Evolutionary conservation across 2,797 vertebrate species (phyloP).

Genomic region (Odontamblyopus rebecca): DNA sequence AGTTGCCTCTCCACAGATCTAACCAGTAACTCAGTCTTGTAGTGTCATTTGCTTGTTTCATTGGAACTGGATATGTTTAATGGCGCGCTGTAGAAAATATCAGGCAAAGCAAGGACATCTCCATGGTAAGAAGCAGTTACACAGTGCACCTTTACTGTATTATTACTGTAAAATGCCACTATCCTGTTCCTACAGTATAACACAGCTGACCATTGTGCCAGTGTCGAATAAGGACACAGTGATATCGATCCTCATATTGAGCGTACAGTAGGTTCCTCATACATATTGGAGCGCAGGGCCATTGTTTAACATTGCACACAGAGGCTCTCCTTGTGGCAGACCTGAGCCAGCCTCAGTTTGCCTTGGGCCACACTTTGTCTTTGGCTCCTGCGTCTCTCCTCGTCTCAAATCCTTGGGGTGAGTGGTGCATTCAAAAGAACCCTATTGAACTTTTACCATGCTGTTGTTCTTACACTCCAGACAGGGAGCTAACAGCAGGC

Average conservation of each 20-base stretch:
- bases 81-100: no score
- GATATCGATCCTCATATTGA: neutral
- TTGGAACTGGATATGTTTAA: no score
- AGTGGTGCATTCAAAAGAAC: constrained; percentile 43
- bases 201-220: no score
- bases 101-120: no score
- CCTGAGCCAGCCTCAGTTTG: constrained; percentile 36
- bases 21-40: no score
- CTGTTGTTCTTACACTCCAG: constrained; percentile 28
- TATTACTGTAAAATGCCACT: no score
- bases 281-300: neutral
- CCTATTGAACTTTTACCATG: constrained; percentile 40
- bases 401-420: constrained; percentile 51
- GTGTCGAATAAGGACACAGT: no score
- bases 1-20: no score
- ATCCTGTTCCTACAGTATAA: no score
- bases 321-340: constrained; percentile 6
- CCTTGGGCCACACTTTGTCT: constrained; percentile 52
- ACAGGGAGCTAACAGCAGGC: constrained; percentile 39
- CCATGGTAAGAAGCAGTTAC: no score
- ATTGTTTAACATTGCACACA: neutral
- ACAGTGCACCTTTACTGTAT: no score
- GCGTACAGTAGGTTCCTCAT: neutral
- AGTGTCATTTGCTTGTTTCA: no score
- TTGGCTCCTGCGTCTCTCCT: constrained; percentile 32